These are phyloP conservation scores for Lacanobia wlatinum DNA, from an alignment of 2,888 invertebrate genomes.

Conservation along the genomic window DNA sequence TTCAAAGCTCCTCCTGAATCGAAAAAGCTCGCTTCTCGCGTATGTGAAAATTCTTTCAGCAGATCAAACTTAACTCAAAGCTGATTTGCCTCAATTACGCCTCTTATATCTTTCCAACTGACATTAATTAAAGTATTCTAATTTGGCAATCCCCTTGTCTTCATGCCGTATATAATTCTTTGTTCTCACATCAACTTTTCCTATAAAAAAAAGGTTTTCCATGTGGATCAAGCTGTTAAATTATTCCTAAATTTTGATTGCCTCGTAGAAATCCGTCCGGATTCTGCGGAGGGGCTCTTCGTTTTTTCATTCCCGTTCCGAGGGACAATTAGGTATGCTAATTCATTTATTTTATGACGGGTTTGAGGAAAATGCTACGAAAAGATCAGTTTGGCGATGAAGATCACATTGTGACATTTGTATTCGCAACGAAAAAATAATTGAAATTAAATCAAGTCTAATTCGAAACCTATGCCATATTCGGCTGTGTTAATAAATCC, in stretches of 20 bases:
- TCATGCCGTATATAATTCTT: conserved; percentile 75
- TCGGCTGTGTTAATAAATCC: conserved; percentile 51
- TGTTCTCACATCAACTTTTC: conserved; percentile 79
- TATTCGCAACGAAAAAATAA: conserved; percentile 47
- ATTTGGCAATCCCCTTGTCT: conserved; percentile 73
- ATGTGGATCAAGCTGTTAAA: conserved; percentile 83
- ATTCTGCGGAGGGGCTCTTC: conserved; percentile 79
- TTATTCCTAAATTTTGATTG: conserved; percentile 88
- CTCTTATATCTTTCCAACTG: conserved; percentile 73
- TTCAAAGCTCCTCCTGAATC: conserved; percentile 75
- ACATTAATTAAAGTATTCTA: conserved; percentile 83
- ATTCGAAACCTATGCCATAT: conserved; percentile 33
- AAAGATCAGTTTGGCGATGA: conserved; percentile 81
- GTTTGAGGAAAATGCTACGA: conserved; percentile 77
- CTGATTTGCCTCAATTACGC: conserved; percentile 76
- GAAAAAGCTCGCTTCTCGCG: conserved; percentile 77
- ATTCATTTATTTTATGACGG: conserved; percentile 87
- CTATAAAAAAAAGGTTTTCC: conserved; percentile 77
- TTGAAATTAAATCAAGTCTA: conserved; percentile 48
- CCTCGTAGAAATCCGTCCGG: conserved; percentile 82
- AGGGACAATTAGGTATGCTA: conserved; percentile 89
- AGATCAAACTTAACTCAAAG: conserved; percentile 75
- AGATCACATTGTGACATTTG: conserved; percentile 68
- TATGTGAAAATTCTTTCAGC: conserved; percentile 75
- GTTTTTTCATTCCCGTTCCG: conserved; percentile 84